Evolutionary conservation across 2,888 invertebrate genomes (phyloP).

Genomic region (Drosophila bunnanda): DNA sequence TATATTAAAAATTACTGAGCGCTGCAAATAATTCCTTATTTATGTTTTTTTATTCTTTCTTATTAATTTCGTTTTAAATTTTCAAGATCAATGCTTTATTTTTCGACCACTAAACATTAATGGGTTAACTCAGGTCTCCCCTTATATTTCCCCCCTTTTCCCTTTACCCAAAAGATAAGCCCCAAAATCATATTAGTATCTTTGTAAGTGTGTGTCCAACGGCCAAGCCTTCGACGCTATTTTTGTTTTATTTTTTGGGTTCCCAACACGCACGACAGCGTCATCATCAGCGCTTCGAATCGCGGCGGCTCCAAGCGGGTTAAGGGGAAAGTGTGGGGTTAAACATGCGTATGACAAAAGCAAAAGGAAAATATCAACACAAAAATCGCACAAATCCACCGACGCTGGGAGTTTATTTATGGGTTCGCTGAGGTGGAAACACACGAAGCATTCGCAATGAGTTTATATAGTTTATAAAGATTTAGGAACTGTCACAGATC

Average conservation of each 20-base stretch:
- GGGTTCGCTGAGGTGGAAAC: slow-evolving; percentile 55
- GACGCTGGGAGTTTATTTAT: slow-evolving; percentile 50
- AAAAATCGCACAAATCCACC: slow-evolving; percentile 43
- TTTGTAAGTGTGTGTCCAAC: slow-evolving; percentile 11
- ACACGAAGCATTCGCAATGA: slow-evolving; percentile 47
- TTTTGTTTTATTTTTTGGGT: slow-evolving; percentile 32
- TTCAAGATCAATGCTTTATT: neutral
- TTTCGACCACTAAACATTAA: neutral
- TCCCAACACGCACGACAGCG: slow-evolving; percentile 44
- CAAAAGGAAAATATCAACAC: slow-evolving; percentile 17
- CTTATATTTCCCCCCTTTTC: slow-evolving; percentile 1
- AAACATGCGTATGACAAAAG: slow-evolving; percentile 38
- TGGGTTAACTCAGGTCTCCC: slow-evolving; percentile 24
- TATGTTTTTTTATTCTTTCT: neutral
- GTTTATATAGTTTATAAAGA: slow-evolving; percentile 41
- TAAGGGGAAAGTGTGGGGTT: slow-evolving; percentile 8
- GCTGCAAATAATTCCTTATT: neutral
- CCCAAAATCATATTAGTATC: slow-evolving; percentile 31
- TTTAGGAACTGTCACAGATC: slow-evolving; percentile 40
- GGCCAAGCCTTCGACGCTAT: slow-evolving; percentile 47
- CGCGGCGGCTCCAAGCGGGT: neutral
- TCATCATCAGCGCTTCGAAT: slow-evolving; percentile 28
- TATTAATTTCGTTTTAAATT: neutral
- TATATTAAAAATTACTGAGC: neutral
- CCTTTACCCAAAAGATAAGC: neutral